Percentiles rank a stretch among this genome's conserved stretches.
Evolutionary conservation across 2,888 invertebrate genomes (phyloP).

Genomic region (Phytoseiulus persimilis): DNA sequence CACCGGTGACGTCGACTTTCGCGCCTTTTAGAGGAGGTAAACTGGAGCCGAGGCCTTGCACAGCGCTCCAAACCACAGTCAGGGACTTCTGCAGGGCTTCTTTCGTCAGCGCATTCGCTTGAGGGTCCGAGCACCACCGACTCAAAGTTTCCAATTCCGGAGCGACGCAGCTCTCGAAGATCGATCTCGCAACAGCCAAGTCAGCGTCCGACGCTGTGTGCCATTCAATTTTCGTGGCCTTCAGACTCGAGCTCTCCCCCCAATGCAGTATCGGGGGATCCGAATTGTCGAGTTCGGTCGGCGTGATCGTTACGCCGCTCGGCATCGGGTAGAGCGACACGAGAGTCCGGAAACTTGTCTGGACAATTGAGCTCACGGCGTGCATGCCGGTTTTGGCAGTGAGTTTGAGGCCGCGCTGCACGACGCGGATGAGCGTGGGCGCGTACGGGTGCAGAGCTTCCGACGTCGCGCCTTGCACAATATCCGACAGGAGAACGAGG

Average conservation of each 20-base stretch:
- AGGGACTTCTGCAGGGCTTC: conserved; percentile 9
- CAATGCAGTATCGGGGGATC: conserved; percentile 58
- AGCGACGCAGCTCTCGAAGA: conserved; percentile 56
- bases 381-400: conserved; percentile 61
- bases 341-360: conserved; percentile 57
- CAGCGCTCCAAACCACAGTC: neutral
- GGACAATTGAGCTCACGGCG: conserved; percentile 59
- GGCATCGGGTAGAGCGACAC: conserved; percentile 51
- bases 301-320: neutral
- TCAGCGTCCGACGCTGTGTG: conserved; percentile 66
- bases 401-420: conserved; percentile 63
- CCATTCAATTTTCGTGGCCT: conserved; percentile 64
- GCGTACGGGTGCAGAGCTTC: conserved; percentile 60
- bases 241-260: conserved; percentile 64
- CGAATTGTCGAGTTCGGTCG: neutral
- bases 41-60: conserved; percentile 7
- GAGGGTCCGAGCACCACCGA: conserved; percentile 52
- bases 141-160: conserved; percentile 60
- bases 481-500: conserved; percentile 64
- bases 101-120: conserved; percentile 30
- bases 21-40: neutral
- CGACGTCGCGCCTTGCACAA: conserved; percentile 57
- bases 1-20: neutral
- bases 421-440: conserved; percentile 59
- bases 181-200: conserved; percentile 59